Conservation (phyloP, 2,888 invertebrate genomes). For the Lissocephala sabroskyi region DNA sequence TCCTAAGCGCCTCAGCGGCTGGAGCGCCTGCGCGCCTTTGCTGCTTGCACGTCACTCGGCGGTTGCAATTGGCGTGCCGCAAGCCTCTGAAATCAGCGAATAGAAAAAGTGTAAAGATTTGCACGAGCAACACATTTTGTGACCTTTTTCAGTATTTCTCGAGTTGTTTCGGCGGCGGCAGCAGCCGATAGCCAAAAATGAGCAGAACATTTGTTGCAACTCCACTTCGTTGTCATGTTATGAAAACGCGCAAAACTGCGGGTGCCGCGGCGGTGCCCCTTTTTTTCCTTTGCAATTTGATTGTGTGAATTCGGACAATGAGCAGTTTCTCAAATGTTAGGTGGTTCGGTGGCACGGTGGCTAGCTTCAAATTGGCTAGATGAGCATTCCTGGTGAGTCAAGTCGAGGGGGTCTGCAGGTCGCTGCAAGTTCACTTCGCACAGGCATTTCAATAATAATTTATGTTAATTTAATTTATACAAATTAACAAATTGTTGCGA, state of each 20-base stretch:
- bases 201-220: slow-evolving; percentile 36
- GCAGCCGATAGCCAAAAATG: slow-evolving; percentile 56
- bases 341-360: too few species aligned
- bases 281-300: background rate
- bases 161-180: slow-evolving; percentile 17
- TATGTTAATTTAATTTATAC: too few species aligned
- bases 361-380: too few species aligned
- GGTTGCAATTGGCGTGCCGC: slow-evolving; percentile 36
- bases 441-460: too few species aligned
- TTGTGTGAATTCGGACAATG: too few species aligned
- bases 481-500: too few species aligned
- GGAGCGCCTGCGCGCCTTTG: slow-evolving; percentile 15
- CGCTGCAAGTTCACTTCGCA: too few species aligned
- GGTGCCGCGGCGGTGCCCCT: background rate
- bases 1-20: too few species aligned
- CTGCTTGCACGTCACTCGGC: slow-evolving; percentile 20
- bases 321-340: too few species aligned
- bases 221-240: background rate
- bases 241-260: background rate
- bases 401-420: too few species aligned
- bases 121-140: slow-evolving; percentile 61
- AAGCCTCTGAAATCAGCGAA: slow-evolving; percentile 5
- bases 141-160: slow-evolving; percentile 46
- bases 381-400: slow-evolving; percentile 3
- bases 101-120: slow-evolving; percentile 49